A percentile compares a stretch with the other conserved stretches of the same genome.
Conservation (phyloP, 1,140 invertebrate genomes). For the Brachionus paranguensis region DNA sequence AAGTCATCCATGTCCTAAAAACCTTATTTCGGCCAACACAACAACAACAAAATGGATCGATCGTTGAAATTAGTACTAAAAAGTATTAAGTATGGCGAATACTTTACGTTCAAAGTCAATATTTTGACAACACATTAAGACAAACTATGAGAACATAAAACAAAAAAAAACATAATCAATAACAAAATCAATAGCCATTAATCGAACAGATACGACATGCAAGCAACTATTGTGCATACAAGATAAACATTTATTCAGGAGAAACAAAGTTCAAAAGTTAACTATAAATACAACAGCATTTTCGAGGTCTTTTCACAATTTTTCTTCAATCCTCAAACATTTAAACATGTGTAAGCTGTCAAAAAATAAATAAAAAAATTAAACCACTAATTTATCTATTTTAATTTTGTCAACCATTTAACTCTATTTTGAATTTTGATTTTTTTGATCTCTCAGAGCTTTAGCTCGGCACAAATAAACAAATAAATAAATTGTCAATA, state of each 20-base stretch:
- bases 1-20: background rate
- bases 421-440: background rate
- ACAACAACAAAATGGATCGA: background rate
- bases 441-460: no score
- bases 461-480: no score
- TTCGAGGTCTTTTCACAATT: no score
- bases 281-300: background rate
- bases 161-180: background rate
- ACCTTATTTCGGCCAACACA: background rate
- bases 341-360: no score
- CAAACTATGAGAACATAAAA: background rate
- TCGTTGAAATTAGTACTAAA: background rate
- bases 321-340: no score
- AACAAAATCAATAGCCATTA: slow-evolving; percentile 14
- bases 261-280: slow-evolving; percentile 4
- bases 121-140: slow-evolving; percentile 5
- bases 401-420: no score
- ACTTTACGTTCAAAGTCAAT: background rate
- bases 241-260: background rate
- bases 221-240: background rate
- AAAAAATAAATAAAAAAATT: no score
- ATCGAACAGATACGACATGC: background rate
- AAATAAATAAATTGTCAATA: no score
- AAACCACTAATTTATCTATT: no score
- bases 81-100: background rate